Conservation (phyloP, 2,888 invertebrate genomes). For the Zele albiditarsus region DNA sequence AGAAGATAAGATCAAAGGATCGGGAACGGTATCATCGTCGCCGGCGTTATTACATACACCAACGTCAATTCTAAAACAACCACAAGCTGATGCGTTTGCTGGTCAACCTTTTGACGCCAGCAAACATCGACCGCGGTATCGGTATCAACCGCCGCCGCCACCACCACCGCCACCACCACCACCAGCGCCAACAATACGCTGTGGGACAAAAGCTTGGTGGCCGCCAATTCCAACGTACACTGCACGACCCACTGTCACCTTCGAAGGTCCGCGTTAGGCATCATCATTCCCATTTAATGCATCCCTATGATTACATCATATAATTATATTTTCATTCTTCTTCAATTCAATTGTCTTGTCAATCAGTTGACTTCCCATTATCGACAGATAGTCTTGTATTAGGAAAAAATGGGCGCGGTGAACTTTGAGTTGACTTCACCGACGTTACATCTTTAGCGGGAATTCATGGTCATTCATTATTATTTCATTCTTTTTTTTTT, state of each 20-base stretch:
- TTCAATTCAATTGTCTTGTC: neutral
- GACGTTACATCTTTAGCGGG: neutral
- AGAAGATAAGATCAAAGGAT: slow-evolving; percentile 39
- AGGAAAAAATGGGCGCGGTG: neutral
- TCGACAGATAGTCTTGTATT: slow-evolving; percentile 4
- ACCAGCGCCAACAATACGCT: slow-evolving; percentile 65
- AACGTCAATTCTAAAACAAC: slow-evolving; percentile 69
- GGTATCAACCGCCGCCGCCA: slow-evolving; percentile 82
- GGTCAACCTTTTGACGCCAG: slow-evolving; percentile 84
- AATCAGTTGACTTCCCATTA: neutral
- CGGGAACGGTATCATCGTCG: slow-evolving; percentile 52
- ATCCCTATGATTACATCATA: neutral
- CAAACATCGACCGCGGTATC: slow-evolving; percentile 83
- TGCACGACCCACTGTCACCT: slow-evolving; percentile 81
- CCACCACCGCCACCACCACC: slow-evolving; percentile 75
- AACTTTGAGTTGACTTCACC: neutral
- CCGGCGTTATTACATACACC: slow-evolving; percentile 64
- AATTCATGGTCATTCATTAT: neutral
- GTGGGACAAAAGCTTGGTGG: slow-evolving; percentile 74
- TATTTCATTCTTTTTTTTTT: slow-evolving; percentile 42
- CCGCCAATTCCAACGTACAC: slow-evolving; percentile 75
- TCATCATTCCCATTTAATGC: slow-evolving; percentile 31
- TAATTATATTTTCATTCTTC: neutral
- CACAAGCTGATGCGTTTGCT: slow-evolving; percentile 74
- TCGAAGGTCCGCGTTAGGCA: slow-evolving; percentile 77